These are phyloP conservation scores for Machimus rusticus DNA, from an alignment of 2,888 invertebrate species.

Conservation along the genomic window DNA sequence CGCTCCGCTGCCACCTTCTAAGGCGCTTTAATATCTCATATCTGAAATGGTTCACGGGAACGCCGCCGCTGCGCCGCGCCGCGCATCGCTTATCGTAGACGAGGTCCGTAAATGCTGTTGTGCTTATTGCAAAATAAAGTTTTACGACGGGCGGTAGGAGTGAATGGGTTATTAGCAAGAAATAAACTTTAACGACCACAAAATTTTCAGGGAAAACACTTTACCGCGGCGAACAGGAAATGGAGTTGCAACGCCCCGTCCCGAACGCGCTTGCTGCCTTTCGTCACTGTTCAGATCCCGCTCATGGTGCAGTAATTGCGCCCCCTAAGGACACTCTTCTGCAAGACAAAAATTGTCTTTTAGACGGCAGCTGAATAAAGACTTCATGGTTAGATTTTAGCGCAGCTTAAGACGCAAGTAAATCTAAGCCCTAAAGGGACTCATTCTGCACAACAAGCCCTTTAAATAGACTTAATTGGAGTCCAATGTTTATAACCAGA, in stretches of 20 bases:
- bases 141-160: not conserved
- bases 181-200: not conserved
- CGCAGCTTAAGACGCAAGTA: too few species aligned
- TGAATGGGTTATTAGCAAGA: not conserved
- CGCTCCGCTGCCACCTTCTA: not conserved
- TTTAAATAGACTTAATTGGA: not conserved
- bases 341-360: not conserved
- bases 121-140: slow-evolving; percentile 8
- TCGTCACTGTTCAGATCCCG: not conserved
- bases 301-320: not conserved
- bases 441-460: not conserved
- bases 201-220: not conserved
- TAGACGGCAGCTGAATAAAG: not conserved
- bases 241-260: not conserved
- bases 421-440: not conserved
- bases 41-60: not conserved
- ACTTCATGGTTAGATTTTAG: not conserved
- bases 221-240: not conserved
- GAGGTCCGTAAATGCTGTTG: not conserved
- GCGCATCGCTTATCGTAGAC: not conserved
- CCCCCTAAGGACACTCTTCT: not conserved
- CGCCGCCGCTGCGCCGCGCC: not conserved
- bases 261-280: not conserved
- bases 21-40: not conserved
- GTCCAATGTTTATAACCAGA: not conserved